Evolutionary conservation across 2,113 vertebrate genomes (phyloP), one percentile per base, ranked within the genome.

Genomic region (Trichomycterus rosablanca): DNA sequence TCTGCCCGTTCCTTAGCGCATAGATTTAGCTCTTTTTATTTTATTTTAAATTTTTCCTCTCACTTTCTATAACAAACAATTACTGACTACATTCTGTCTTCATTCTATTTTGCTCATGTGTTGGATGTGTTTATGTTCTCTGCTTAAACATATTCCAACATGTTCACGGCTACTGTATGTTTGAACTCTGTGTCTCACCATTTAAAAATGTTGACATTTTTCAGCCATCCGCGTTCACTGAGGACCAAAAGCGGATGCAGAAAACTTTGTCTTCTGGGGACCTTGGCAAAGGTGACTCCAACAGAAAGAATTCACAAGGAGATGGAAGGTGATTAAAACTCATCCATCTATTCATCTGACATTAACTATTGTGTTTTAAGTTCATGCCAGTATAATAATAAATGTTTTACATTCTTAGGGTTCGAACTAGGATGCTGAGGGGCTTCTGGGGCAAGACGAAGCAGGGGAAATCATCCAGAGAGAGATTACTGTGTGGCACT

Each of bases 231-330:
- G 32, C 76, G 12, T 72, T 73, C 0, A 71, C 68, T 9, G 90
- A 90, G 55, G 86, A 89, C 54, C 86, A 86, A 67, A 75, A 81
- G 52, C 92, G 85, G 58, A 81, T 93, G 24, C 92, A 93, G 57
- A 98, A 97, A 78, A 82, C 92, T 43, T 84, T 92, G 87, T 95
- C 93, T 8, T 92, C 97, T 14, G 95, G 91, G 70, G 95, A 98
- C 76, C 81, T 97, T 10, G 84, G 78, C 15, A 93, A 92, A 76
- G 76, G 81, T 63, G 81, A 79, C 3, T 72, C 84, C 0, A 2
- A 84, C 0, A 89, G 90, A 71, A 94, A 93, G 76, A 80, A 70
- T 78, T 75, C 88, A 3, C 80, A 89, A 49, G 59, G 68, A 0
- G 93, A 95, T 11, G 85, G 89, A 76, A 95, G 96, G 96, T 98